These are phyloP conservation scores for Enteromius mattozi DNA, from an alignment of 2,797 vertebrate species.

Conservation along the genomic window DNA sequence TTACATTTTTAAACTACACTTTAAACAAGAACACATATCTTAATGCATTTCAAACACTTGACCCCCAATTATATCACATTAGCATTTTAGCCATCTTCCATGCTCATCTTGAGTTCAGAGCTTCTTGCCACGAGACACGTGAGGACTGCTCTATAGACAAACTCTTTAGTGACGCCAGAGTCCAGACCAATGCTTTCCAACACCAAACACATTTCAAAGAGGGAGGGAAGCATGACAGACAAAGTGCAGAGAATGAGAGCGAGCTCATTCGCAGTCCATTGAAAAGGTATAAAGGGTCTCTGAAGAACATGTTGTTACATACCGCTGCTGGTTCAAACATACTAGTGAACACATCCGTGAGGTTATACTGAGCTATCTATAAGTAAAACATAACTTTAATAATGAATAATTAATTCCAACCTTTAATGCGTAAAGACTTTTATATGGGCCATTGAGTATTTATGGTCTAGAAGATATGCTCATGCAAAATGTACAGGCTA, in stretches of 20 bases:
- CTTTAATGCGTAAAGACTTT: neutral
- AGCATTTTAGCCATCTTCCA: constrained; percentile 65
- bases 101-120: constrained; percentile 15
- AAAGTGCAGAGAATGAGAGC: neutral
- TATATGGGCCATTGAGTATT: neutral
- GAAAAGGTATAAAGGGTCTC: constrained; percentile 9
- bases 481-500: neutral
- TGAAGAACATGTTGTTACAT: neutral
- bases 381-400: neutral
- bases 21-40: constrained; percentile 62
- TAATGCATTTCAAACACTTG: constrained; percentile 69
- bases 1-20: neutral
- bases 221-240: neutral
- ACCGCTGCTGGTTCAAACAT: neutral
- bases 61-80: constrained; percentile 70
- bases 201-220: constrained; percentile 5
- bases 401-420: neutral
- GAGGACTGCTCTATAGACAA: constrained; percentile 53
- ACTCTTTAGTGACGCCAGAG: constrained; percentile 25
- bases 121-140: neutral
- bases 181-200: constrained; percentile 17
- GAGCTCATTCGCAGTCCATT: neutral
- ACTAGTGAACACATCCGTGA: neutral
- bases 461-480: neutral
- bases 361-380: neutral